Conservation (phyloP, 2,888 invertebrate genomes). For the Globia sparganii region DNA sequence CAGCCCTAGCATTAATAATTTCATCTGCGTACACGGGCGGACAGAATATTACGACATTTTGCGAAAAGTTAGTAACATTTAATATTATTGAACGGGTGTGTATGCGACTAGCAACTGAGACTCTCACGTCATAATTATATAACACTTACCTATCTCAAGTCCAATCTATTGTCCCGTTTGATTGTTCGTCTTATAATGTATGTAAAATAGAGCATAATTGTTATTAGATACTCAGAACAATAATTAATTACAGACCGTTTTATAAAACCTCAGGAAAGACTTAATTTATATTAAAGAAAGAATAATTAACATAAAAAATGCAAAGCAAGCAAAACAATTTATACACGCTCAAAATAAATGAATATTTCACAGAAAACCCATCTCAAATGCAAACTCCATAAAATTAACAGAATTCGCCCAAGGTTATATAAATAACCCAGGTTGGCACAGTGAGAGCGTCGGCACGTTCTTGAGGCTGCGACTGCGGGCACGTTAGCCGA, state of each 20-base stretch:
- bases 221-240: not conserved
- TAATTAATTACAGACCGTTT: slow-evolving; percentile 10
- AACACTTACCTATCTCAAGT: not conserved
- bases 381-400: slow-evolving; percentile 49
- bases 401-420: slow-evolving; percentile 35
- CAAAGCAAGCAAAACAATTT: slow-evolving; percentile 16
- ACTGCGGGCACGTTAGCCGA: slow-evolving; percentile 43
- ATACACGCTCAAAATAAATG: slow-evolving; percentile 21
- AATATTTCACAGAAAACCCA: slow-evolving; percentile 33
- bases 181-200: not conserved
- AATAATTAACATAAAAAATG: slow-evolving; percentile 26
- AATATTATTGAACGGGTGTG: slow-evolving; percentile 37
- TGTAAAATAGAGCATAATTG: not conserved
- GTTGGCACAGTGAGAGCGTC: slow-evolving; percentile 18
- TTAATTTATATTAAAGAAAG: slow-evolving; percentile 13
- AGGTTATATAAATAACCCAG: slow-evolving; percentile 33
- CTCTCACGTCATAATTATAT: slow-evolving; percentile 19
- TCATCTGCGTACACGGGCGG: slow-evolving; percentile 31
- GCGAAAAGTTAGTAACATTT: slow-evolving; percentile 36
- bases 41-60: slow-evolving; percentile 43
- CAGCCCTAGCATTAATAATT: slow-evolving; percentile 13
- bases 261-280: slow-evolving; percentile 6
- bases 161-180: not conserved
- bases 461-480: slow-evolving; percentile 39
- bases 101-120: slow-evolving; percentile 6